Evolutionary conservation across 2,888 invertebrate genomes (phyloP).

Genomic region (Andrena minutula): DNA sequence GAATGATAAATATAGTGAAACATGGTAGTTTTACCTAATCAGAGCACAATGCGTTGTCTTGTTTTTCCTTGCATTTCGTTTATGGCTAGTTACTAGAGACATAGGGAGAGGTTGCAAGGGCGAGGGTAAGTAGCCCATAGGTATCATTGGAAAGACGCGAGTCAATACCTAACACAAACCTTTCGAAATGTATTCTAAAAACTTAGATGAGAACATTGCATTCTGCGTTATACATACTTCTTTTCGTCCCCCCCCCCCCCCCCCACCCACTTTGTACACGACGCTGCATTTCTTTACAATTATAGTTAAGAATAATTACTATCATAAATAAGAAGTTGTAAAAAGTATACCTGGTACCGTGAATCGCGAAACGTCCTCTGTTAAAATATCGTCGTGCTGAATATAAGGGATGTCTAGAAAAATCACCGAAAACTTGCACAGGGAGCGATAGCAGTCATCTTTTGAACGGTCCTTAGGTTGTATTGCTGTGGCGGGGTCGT

Average conservation of each 20-base stretch:
- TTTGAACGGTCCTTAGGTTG: slow-evolving; percentile 60
- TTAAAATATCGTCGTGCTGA: slow-evolving; percentile 78
- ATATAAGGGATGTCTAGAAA: slow-evolving; percentile 76
- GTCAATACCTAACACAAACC: slow-evolving; percentile 70
- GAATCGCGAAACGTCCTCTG: slow-evolving; percentile 74
- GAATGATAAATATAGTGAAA: slow-evolving; percentile 72
- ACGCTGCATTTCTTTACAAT: slow-evolving; percentile 73
- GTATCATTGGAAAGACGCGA: slow-evolving; percentile 66
- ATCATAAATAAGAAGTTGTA: slow-evolving; percentile 83
- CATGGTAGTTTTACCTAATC: slow-evolving; percentile 61
- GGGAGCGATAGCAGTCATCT: slow-evolving; percentile 74
- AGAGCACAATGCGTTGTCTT: slow-evolving; percentile 63
- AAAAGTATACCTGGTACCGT: slow-evolving; percentile 81
- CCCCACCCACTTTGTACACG: slow-evolving; percentile 76
- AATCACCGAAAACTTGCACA: slow-evolving; percentile 78
- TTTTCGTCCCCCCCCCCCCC: slow-evolving; percentile 50
- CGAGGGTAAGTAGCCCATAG: slow-evolving; percentile 57
- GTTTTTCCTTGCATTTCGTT: slow-evolving; percentile 55
- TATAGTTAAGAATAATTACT: slow-evolving; percentile 77
- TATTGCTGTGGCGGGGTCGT: slow-evolving; percentile 60
- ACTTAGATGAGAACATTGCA: slow-evolving; percentile 74
- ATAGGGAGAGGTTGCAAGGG: slow-evolving; percentile 44
- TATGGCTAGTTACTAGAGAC: slow-evolving; percentile 72
- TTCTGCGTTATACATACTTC: slow-evolving; percentile 71
- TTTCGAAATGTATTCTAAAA: slow-evolving; percentile 72